Evolutionary conservation across 2,113 vertebrate species (phyloP), one percentile per base, ranked within the genome.

Genomic region (Lycaon pictus): DNA sequence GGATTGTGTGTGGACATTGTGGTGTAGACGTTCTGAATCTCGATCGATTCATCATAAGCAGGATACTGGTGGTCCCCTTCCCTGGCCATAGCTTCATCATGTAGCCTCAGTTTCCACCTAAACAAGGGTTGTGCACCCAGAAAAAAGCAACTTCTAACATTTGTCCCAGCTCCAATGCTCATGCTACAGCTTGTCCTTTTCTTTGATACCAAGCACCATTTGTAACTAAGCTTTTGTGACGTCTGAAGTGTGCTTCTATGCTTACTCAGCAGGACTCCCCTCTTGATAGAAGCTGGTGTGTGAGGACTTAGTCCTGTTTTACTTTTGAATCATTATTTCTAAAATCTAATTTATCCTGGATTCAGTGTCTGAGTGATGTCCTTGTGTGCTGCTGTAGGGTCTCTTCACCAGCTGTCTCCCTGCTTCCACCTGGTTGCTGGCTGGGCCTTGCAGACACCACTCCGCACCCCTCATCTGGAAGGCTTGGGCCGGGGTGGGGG

Each of bases 121-220:
- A 1, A 90, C 29, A 2, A 43, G 22, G 11, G 11, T 77, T 88
- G 29, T 35, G 8, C 8, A 2, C 15, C 15, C 2, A 10, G 25
- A 16, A 5, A 9, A 12, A 7, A 12, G n/a, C 69, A 32, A 15
- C 8, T 55, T 51, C 8, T 63, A 15, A 2, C 1, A 15, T 3
- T 74, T 22, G 25, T 9, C 29, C 56, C 80, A 32, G 65, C 65
- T 9, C 9, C 19, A 0, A 29, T 15, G 27, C 23, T 53, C n/a
- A 16, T 0, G 5, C 35, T 12, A 35, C 0, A 1, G 16, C 27
- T 71, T 35, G 0, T 12, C 22, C n/a, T 51, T 51, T 53, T 72
- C 10, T 69, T 76, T 32, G 32, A 0, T 48, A 4, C 9, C 0
- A 32, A 81, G 80, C 27, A 2, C 13, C 35, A 55, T 12, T 3